Evolutionary conservation across 2,797 vertebrate genomes (phyloP).

Genomic region (Rhinella marina): DNA sequence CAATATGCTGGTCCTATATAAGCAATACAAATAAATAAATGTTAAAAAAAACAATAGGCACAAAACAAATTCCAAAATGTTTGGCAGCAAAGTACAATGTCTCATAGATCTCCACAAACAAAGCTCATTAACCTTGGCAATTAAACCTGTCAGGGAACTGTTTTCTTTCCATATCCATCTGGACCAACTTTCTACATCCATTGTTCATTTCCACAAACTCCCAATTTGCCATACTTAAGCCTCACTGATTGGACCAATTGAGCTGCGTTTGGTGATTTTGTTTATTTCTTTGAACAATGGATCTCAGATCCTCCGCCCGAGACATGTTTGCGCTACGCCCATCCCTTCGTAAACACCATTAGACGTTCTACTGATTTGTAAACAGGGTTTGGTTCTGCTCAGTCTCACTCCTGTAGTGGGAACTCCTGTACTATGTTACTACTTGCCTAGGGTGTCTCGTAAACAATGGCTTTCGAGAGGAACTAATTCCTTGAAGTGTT

Average conservation of each 20-base stretch:
- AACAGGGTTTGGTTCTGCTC: conserved; percentile 3
- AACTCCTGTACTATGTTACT: conserved; percentile 39
- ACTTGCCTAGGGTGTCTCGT: conserved; percentile 43
- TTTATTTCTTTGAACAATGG: conserved; percentile 53
- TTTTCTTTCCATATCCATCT: conserved; percentile 54
- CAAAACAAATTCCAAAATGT: conserved; percentile 35
- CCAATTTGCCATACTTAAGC: background rate
- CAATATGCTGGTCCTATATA: background rate
- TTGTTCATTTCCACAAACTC: conserved; percentile 43
- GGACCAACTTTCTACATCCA: conserved; percentile 15
- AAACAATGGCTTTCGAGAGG: conserved; percentile 51
- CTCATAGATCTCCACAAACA: background rate
- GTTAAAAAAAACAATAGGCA: background rate
- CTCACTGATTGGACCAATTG: conserved; percentile 25
- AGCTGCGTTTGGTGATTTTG: conserved; percentile 46
- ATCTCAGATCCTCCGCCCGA: conserved; percentile 26
- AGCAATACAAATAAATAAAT: background rate
- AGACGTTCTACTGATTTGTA: conserved; percentile 50
- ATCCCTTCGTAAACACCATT: conserved; percentile 44
- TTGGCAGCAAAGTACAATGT: background rate
- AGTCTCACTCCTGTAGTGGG: conserved; percentile 42
- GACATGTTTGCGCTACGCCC: background rate
- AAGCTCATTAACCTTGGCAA: conserved; percentile 50
- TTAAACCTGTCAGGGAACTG: conserved; percentile 31
- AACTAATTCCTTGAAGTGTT: conserved; percentile 50